Conservation (phyloP, 2,113 vertebrate genomes). For the Saguinus imperator region DNA sequence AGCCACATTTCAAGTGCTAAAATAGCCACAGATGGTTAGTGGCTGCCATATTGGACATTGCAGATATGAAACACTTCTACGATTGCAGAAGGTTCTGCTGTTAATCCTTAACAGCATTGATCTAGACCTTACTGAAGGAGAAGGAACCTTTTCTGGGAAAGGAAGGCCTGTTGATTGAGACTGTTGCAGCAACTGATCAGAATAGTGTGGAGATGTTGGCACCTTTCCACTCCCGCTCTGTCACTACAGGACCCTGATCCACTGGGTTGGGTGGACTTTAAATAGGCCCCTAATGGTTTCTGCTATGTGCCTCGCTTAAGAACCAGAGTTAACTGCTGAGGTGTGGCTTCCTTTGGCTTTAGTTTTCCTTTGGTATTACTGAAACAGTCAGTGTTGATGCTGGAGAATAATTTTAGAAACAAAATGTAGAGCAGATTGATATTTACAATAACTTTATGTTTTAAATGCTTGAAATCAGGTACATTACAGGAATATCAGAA, state of each 20-base stretch:
- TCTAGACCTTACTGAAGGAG: background rate
- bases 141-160: background rate
- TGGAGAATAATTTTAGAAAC: background rate
- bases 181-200: background rate
- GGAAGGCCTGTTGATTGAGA: accelerated
- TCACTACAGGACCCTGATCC: background rate
- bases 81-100: background rate
- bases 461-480: slow-evolving; percentile 83
- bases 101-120: background rate
- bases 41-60: background rate
- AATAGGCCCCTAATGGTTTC: background rate
- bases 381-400: background rate
- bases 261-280: background rate
- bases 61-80: accelerated
- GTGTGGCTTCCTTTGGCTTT: background rate
- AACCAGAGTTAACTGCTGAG: background rate
- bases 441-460: background rate
- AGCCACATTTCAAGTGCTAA: background rate
- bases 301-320: background rate
- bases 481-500: slow-evolving; percentile 99
- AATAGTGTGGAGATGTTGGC: accelerated
- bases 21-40: background rate
- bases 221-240: background rate
- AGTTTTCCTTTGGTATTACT: background rate
- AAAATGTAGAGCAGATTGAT: background rate